These are phyloP conservation scores for Leptopilina boulardi DNA, from an alignment of 1,140 invertebrate species.

Conservation along the genomic window DNA sequence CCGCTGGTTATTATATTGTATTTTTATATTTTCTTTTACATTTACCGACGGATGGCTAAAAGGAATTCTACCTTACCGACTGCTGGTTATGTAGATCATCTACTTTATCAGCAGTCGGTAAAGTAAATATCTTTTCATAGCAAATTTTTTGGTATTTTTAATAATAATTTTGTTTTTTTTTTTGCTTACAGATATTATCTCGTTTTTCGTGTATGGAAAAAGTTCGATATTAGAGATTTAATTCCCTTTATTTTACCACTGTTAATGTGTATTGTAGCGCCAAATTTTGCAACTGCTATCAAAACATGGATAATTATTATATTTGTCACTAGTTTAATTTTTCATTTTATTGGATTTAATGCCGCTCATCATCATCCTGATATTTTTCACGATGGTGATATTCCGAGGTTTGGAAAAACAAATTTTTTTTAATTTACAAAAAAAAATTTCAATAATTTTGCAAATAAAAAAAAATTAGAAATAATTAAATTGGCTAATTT, in stretches of 20 bases:
- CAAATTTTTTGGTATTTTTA: too few relatives aligned
- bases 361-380: conserved; percentile 90
- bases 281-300: conserved; percentile 64
- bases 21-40: too few relatives aligned
- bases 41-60: too few relatives aligned
- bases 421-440: neutral
- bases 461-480: too few relatives aligned
- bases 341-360: conserved; percentile 82
- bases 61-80: too few relatives aligned
- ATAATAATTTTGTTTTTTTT: too few relatives aligned
- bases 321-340: conserved; percentile 79
- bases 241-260: conserved; percentile 77
- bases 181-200: conserved; percentile 69
- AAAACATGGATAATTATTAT: conserved; percentile 80
- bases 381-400: conserved; percentile 89
- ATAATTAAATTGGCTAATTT: too few relatives aligned
- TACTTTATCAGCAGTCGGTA: too few relatives aligned
- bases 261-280: conserved; percentile 72
- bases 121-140: too few relatives aligned
- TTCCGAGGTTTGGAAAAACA: conserved; percentile 70
- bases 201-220: conserved; percentile 39
- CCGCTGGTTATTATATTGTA: too few relatives aligned
- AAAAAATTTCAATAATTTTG: neutral
- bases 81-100: too few relatives aligned
- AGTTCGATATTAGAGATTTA: conserved; percentile 64